Evolutionary conservation across 2,888 invertebrate genomes (phyloP), one percentile per base, ranked within the genome.

Genomic region (Tipula helvola): DNA sequence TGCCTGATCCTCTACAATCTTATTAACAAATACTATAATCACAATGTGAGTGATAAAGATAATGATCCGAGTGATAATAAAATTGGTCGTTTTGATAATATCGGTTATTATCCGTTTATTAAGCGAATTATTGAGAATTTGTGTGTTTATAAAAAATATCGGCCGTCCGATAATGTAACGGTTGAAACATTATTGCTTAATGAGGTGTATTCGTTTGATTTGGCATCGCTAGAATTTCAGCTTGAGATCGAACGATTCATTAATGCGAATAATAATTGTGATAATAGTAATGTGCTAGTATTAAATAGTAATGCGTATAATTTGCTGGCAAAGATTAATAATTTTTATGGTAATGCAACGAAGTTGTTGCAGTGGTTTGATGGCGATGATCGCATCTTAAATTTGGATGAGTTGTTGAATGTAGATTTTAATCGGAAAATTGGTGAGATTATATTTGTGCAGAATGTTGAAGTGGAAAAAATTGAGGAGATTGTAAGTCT

Each of bases 401-500:
- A 89, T 18, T 89, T 89, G 10, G 90, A 89, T 47, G 88, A 90
- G 86, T 87, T 91, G 5, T 87, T 91, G 5, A 89, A 89, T 13
- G 89, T 90, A 13, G 90, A 91, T 89, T 91, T 95, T 10, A 93
- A 94, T 87, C 93, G 93, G 88, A 92, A 95, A 87, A 93, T 95
- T 88, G 94, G 95, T 2, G 93, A 93, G 88, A 92, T 95, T 89
- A 93, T 96, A 87, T 95, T 95, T 89, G 93, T 94, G 87, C 93
- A 94, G 88, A 93, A 94, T 87, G 91, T 95, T 87, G 94, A 95
- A 3, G 95, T 96, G 0, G 92, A 94, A 2, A 93, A 94, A 89
- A 93, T 96, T 87, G 96, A 96, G 89, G 91, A 93, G 0, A 93
- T 95, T 89, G 95, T 96, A 87, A 93, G 93, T 44, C 94, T 94